Evolutionary conservation across 2,888 invertebrate species (phyloP), one percentile per base, ranked within the genome.

Genomic region (Chelonus formosanus): DNA sequence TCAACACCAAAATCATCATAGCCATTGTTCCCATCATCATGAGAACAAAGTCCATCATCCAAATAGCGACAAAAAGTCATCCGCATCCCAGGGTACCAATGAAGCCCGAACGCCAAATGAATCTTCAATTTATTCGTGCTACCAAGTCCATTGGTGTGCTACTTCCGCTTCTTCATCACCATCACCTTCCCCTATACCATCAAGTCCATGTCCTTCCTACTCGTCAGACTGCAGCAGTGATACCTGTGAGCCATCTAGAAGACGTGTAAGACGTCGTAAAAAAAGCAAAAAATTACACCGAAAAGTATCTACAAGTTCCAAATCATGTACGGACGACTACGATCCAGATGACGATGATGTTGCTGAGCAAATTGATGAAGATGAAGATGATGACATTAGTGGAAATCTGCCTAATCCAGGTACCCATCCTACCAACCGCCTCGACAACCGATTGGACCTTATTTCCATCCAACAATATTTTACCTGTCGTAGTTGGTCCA

Each of bases 361-460:
- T 65, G 67, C 63, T 65, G 68, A 70, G 65, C 63, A 70, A 70
- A 72, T 68, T 69, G 76, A 74, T 66, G 70, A 75, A 70, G 67
- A 67, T 71, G 76, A 74, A 76, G 80, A 80, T 75, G 78, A 79
- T 81, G 80, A 80, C 74, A 74, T 76, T 76, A 75, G 76, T 75
- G 78, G 83, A 80, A 78, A 75, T 73, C 78, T 83, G 80, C 80
- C 82, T 71, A 83, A 80, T 82, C 82, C 84, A 84, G 83, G 83
- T 84, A 84, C 77, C 81, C 81, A 75, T 80, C 77, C 77, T 76
- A 72, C 73, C 76, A 71, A 63, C 53, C 60, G 65, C 70, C 67
- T 62, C 64, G 64, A 60, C 66, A 63, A 67, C 50, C 64, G 63
- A 70, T 64, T 70, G 65, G 63, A 70, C 44, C 43, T 62, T 53